Conservation (phyloP, 1,140 invertebrate species). For the Papilio glaucus region DNA sequence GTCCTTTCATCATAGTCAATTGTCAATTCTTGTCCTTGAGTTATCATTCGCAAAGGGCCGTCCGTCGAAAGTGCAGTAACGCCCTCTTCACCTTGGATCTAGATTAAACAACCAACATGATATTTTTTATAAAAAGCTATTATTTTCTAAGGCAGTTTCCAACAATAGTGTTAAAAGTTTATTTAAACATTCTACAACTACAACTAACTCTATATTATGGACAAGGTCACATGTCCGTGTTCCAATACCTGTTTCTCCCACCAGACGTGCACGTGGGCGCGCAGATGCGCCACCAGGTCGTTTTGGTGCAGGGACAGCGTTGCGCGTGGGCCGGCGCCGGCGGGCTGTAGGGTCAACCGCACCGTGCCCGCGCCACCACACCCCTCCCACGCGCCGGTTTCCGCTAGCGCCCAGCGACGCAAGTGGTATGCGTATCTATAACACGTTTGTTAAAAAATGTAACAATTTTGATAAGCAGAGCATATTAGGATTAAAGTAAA, state of each 20-base stretch:
- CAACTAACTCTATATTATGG: background rate
- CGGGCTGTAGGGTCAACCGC: conserved; percentile 92
- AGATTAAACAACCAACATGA: conserved; percentile 9
- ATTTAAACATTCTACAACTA: too few species aligned
- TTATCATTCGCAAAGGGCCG: conserved; percentile 95
- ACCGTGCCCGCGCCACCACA: conserved; percentile 82
- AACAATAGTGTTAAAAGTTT: background rate
- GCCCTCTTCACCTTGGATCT: conserved; percentile 81
- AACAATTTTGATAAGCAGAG: background rate
- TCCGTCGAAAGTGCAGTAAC: conserved; percentile 88
- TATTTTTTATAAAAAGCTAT: background rate
- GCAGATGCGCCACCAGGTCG: conserved; percentile 94
- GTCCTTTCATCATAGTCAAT: conserved; percentile 97
- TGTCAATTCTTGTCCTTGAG: conserved; percentile 95
- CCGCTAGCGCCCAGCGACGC: conserved; percentile 90
- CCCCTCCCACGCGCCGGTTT: conserved; percentile 71
- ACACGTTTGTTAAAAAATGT: background rate
- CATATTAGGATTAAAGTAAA: background rate
- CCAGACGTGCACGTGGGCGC: conserved; percentile 97
- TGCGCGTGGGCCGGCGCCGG: conserved; percentile 91
- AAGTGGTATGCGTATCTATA: conserved; percentile 92
- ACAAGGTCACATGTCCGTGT: background rate
- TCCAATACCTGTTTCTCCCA: conserved; percentile 86
- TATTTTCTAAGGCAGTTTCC: background rate
- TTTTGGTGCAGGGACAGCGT: conserved; percentile 89